phyloP scores from a whole-genome alignment of 1,140 invertebrate species.

The Triops cancriformis region DNA sequence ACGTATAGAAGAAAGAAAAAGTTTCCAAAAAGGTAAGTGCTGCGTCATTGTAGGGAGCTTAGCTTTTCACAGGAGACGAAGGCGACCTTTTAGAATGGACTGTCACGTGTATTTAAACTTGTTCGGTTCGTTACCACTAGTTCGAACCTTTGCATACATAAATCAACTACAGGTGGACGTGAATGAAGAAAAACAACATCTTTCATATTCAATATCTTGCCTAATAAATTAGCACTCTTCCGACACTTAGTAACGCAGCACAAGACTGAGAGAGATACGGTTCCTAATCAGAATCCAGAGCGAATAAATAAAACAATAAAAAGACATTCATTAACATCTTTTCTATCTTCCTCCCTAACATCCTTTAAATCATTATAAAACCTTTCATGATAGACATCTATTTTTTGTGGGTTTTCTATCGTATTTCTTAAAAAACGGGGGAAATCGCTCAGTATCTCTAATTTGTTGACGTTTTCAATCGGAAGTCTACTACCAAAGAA shows the following conservation, averaged over 20 bases:
- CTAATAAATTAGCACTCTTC: background rate
- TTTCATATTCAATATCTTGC: background rate
- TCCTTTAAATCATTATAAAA: conserved; percentile 19
- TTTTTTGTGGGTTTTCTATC: background rate
- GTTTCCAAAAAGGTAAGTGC: background rate
- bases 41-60: background rate
- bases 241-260: background rate
- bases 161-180: background rate
- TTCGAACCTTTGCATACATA: background rate
- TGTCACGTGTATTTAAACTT: conserved; percentile 1
- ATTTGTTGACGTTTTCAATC: conserved; percentile 23
- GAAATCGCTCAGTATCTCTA: background rate
- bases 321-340: background rate
- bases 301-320: conserved; percentile 17
- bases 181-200: background rate
- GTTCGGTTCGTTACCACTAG: background rate
- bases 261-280: background rate
- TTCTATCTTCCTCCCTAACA: background rate
- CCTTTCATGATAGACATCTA: background rate
- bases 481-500: conserved; percentile 61
- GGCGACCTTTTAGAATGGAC: background rate
- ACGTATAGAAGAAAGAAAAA: background rate
- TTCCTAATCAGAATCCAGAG: background rate
- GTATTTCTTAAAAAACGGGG: conserved; percentile 17
- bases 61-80: background rate